phyloP scores from a whole-genome alignment of 2,113 vertebrate species.

The Athene noctua region DNA sequence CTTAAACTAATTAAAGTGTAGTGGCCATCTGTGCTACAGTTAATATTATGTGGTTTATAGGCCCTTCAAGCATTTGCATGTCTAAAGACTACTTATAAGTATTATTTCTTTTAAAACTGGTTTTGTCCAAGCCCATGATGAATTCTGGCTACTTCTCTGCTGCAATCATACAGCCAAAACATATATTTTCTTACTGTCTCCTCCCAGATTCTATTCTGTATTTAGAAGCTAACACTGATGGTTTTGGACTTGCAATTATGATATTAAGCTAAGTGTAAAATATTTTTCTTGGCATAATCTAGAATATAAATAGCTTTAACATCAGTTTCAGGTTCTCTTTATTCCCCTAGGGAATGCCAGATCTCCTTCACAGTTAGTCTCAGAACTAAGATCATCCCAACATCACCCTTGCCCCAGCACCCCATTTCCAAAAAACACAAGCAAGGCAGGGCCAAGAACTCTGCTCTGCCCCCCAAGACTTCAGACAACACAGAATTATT shows the following conservation, averaged over 20 bases:
- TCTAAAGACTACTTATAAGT: slow-evolving; percentile 1
- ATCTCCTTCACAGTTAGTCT: neutral
- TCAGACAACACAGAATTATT: neutral
- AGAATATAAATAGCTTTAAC: slow-evolving; percentile 37
- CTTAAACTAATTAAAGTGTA: neutral
- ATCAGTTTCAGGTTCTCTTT: slow-evolving; percentile 27
- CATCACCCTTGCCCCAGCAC: neutral
- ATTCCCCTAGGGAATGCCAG: neutral
- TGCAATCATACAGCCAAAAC: slow-evolving; percentile 59
- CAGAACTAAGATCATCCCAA: neutral
- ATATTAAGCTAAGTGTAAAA: slow-evolving; percentile 56
- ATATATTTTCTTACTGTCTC: slow-evolving; percentile 61
- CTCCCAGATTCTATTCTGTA: slow-evolving; percentile 63
- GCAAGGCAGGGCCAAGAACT: neutral
- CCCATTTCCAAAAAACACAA: neutral
- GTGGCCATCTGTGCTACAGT: neutral
- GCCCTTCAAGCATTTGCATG: neutral
- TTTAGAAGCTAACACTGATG: slow-evolving; percentile 62
- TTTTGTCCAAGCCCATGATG: slow-evolving; percentile 41
- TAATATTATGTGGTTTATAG: neutral
- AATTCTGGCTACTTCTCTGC: slow-evolving; percentile 15
- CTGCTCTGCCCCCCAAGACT: neutral
- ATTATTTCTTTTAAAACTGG: slow-evolving; percentile 16
- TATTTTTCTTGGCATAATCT: slow-evolving; percentile 54
- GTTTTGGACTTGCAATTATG: slow-evolving; percentile 51